A percentile compares a stretch with the other conserved stretches of the same genome.
Evolutionary conservation across 2,797 vertebrate species (phyloP).

Genomic region (Sciaenops ocellatus): DNA sequence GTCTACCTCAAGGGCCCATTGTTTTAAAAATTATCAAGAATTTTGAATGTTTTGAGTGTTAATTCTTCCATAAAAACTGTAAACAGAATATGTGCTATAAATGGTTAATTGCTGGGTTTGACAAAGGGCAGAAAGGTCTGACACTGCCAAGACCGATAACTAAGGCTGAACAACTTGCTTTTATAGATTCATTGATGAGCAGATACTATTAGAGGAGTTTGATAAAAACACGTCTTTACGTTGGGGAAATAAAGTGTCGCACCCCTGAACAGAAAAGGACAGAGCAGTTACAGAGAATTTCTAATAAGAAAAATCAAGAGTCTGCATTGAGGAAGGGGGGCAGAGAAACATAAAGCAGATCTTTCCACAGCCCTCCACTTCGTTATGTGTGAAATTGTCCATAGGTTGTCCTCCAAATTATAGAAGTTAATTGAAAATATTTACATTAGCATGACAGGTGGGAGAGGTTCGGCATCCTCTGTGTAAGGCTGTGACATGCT

Average conservation of each 20-base stretch:
- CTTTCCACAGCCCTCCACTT: slow-evolving; percentile 65
- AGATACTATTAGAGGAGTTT: slow-evolving; percentile 12
- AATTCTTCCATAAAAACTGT: background rate
- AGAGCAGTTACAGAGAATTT: slow-evolving; percentile 26
- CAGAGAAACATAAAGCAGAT: slow-evolving; percentile 79
- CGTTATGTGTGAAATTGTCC: slow-evolving; percentile 75
- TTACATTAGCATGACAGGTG: slow-evolving; percentile 78
- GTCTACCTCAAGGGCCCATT: background rate
- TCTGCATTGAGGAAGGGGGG: slow-evolving; percentile 42
- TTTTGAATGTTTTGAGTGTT: background rate
- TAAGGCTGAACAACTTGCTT: background rate
- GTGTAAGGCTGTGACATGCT: slow-evolving; percentile 47
- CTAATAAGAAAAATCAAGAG: slow-evolving; percentile 47
- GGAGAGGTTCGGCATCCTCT: slow-evolving; percentile 58
- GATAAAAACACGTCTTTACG: background rate
- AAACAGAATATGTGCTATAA: background rate
- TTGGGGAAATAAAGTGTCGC: background rate
- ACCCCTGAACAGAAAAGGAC: slow-evolving; percentile 12
- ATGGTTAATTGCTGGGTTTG: background rate
- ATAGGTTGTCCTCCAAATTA: slow-evolving; percentile 78
- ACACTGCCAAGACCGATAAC: background rate
- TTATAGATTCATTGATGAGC: slow-evolving; percentile 5
- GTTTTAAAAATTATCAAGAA: background rate
- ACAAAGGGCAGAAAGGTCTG: background rate
- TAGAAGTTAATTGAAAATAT: slow-evolving; percentile 81